Conservation (phyloP, 2,888 invertebrate genomes). For the Agrotis puta region DNA sequence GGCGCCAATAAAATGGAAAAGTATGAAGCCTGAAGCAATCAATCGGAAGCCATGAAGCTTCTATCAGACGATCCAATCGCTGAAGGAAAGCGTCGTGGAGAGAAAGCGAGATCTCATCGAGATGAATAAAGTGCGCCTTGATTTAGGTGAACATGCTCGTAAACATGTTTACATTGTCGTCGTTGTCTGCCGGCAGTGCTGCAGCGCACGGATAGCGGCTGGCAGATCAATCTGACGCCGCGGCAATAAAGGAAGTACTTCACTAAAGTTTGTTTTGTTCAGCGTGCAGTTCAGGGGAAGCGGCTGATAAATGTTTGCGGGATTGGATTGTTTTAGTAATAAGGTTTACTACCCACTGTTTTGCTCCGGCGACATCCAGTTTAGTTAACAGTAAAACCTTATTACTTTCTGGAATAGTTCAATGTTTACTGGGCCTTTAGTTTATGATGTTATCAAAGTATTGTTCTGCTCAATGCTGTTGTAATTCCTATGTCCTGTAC, state of each 20-base stretch:
- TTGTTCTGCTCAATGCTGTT: background rate
- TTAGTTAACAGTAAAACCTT: conserved; percentile 17
- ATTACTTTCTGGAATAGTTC: conserved; percentile 29
- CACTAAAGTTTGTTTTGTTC: conserved; percentile 63
- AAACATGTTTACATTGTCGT: conserved; percentile 72
- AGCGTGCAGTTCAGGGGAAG: conserved; percentile 46
- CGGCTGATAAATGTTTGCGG: conserved; percentile 17
- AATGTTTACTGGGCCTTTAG: background rate
- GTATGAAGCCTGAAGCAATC: conserved; percentile 56
- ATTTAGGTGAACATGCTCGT: conserved; percentile 68
- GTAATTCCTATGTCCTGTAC: background rate
- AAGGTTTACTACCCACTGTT: conserved; percentile 31
- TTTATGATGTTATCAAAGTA: background rate
- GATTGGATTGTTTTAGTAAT: conserved; percentile 42
- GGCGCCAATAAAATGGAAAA: conserved; percentile 59
- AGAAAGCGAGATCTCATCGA: conserved; percentile 57
- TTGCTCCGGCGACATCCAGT: background rate
- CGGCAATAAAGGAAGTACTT: conserved; percentile 52
- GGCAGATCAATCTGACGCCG: conserved; percentile 44
- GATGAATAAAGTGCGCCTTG: conserved; percentile 66
- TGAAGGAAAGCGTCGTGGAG: conserved; percentile 32
- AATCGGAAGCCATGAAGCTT: conserved; percentile 61
- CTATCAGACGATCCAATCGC: conserved; percentile 50
- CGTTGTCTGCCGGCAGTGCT: conserved; percentile 7
- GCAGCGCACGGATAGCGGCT: conserved; percentile 29